These are phyloP conservation scores for Scolopax rusticola DNA, from an alignment of 2,797 vertebrate species.

Conservation along the genomic window DNA sequence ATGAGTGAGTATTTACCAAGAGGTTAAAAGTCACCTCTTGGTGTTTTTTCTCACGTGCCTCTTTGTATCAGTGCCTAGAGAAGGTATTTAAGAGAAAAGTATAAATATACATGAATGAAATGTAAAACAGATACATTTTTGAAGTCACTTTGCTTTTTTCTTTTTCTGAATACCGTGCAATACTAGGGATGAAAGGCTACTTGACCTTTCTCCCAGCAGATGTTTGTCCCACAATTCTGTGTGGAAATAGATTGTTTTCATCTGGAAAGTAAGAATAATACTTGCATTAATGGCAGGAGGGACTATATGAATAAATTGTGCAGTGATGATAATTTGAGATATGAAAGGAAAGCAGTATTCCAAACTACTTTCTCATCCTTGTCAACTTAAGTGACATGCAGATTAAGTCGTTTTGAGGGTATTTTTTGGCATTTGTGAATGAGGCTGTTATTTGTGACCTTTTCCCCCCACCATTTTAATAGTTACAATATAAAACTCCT, in stretches of 20 bases:
- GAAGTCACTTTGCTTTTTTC: not conserved
- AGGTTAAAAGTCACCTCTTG: not conserved
- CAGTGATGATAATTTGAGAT: not conserved
- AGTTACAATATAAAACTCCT: not conserved
- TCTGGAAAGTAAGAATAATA: not conserved
- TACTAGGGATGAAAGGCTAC: not conserved
- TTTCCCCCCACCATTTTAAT: not conserved
- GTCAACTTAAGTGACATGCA: not conserved
- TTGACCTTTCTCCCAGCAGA: not conserved
- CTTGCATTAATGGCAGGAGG: not conserved
- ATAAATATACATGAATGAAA: not conserved
- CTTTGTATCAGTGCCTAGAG: not conserved
- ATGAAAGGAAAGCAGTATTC: not conserved
- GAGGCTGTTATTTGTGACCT: not conserved
- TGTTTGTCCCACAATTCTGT: not conserved
- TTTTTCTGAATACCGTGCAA: not conserved
- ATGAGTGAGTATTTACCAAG: conserved; percentile 88
- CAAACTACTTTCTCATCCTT: not conserved
- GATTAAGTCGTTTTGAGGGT: not conserved
- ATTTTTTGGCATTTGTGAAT: not conserved
- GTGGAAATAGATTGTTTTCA: not conserved
- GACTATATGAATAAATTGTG: not conserved
- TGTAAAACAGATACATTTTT: not conserved
- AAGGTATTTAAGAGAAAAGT: not conserved
- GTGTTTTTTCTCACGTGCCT: not conserved